Percentiles rank a stretch among this genome's conserved stretches.
phyloP scores from a whole-genome alignment of 2,888 invertebrate genomes.

The Drosophila colorata region DNA sequence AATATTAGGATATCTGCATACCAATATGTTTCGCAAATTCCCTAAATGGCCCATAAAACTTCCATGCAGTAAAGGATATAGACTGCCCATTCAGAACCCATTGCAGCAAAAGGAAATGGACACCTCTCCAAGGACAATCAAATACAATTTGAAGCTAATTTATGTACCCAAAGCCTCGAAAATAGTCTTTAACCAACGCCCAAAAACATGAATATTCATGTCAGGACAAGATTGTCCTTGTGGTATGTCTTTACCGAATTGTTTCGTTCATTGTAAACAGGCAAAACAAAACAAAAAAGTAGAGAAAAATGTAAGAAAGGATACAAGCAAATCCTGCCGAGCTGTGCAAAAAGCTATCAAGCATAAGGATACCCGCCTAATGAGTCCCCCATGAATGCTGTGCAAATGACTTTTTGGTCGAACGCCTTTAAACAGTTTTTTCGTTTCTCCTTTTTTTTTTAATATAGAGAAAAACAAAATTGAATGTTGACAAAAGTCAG shows the following conservation, averaged over 20 bases:
- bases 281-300: conserved; percentile 8
- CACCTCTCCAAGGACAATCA: conserved; percentile 54
- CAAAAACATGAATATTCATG: conserved; percentile 68
- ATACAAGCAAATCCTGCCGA: conserved; percentile 49
- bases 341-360: conserved; percentile 34
- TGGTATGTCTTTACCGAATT: conserved; percentile 52
- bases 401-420: conserved; percentile 66
- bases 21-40: neutral
- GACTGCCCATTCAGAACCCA: conserved; percentile 20
- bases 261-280: conserved; percentile 57
- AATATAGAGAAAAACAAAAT: conserved; percentile 18
- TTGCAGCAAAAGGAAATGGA: conserved; percentile 30
- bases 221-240: conserved; percentile 30
- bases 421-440: conserved; percentile 36
- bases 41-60: conserved; percentile 4
- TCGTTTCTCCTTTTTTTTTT: conserved; percentile 14
- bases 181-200: conserved; percentile 37
- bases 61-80: neutral
- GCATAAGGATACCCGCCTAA: conserved; percentile 43
- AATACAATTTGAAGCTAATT: conserved; percentile 69
- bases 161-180: conserved; percentile 23
- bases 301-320: conserved; percentile 18
- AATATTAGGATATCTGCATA: neutral
- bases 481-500: conserved; percentile 12
- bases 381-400: conserved; percentile 69